These are phyloP conservation scores for Dilophus febrilis DNA, from an alignment of 2,888 invertebrate species.

Conservation along the genomic window DNA sequence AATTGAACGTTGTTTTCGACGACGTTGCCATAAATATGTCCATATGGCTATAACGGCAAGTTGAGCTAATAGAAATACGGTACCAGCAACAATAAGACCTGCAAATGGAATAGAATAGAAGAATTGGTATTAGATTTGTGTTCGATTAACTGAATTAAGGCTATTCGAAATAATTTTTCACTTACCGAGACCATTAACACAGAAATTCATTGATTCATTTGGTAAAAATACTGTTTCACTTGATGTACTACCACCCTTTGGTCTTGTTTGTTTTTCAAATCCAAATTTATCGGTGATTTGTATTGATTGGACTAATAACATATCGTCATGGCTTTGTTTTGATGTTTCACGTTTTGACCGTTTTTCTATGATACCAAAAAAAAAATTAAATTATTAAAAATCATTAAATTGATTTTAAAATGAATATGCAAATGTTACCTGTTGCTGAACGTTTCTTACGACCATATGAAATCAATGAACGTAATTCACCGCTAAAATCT, in stretches of 20 bases:
- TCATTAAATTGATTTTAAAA: neutral
- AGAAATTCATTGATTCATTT: slow-evolving; percentile 35
- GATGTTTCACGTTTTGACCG: slow-evolving; percentile 22
- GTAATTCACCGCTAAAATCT: slow-evolving; percentile 66
- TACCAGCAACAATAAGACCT: slow-evolving; percentile 70
- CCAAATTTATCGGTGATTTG: slow-evolving; percentile 87
- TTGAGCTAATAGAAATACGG: slow-evolving; percentile 73
- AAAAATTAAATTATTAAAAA: slow-evolving; percentile 8
- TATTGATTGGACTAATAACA: slow-evolving; percentile 77
- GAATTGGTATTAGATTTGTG: too few species aligned
- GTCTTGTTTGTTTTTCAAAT: slow-evolving; percentile 49
- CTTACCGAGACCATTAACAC: slow-evolving; percentile 31
- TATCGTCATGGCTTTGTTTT: slow-evolving; percentile 48
- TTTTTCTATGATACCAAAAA: slow-evolving; percentile 6
- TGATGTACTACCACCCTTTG: slow-evolving; percentile 30
- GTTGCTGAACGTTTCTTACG: slow-evolving; percentile 51
- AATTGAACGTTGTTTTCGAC: slow-evolving; percentile 34
- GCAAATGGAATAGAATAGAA: slow-evolving; percentile 25
- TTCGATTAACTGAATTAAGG: neutral
- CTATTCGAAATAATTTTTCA: slow-evolving; percentile 6
- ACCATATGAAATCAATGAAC: slow-evolving; percentile 70
- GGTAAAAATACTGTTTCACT: slow-evolving; percentile 57
- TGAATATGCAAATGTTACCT: neutral
- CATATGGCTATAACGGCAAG: slow-evolving; percentile 73
- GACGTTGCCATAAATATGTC: slow-evolving; percentile 75